Base-by-base conservation (phyloP, 2,888 invertebrate genomes). In the Brenthis ino region DNA sequence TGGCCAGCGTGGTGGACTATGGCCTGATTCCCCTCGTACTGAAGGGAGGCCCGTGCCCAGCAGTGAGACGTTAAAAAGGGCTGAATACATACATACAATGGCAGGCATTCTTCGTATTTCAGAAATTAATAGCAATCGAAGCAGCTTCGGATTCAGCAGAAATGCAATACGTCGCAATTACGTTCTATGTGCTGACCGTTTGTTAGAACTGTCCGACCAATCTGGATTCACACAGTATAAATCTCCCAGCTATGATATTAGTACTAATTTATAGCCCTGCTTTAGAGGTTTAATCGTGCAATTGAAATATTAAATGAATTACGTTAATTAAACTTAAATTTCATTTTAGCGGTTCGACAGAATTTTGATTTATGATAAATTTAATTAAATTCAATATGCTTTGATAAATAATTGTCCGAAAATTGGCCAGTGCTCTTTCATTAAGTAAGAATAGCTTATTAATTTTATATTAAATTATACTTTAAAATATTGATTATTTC, bases 131-230 rank as follows among this genome's bases (percentile, higher is more conserved):
- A 54, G 20, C 33, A 47, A 57, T 20, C 12, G 14, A 24, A 12
- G 37, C 51, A 24, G 16, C 20, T 53, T 5, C 20, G 13, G 20
- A n/a, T 20, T 16, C 3, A 67, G 12, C 50, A 24, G 37, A 55
- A 54, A 61, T 50, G 55, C 61, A 67, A 60, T 61, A 37, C 48
- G 60, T 55, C 20, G 66, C 60, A 67, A 61, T 60, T 56, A 61
- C 33, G 58, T 37, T 43, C 51, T 12, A 5, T 33, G 20, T 37
- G 37, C 37, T 60, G 50, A 56, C 48, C 61, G 55, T 67, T 56
- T 61, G 60, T 67, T 61, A 67, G 67, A 61, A 61, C 67, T 67
- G 67, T 55, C 61, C 37, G 50, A 54, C 60, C 61, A 67, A 67
- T 67, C 61, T 61, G 55, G 55, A 67, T 67, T 28, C 50, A 50